phyloP scores from a whole-genome alignment of 2,113 vertebrate species.

The Urocolius indicus region DNA sequence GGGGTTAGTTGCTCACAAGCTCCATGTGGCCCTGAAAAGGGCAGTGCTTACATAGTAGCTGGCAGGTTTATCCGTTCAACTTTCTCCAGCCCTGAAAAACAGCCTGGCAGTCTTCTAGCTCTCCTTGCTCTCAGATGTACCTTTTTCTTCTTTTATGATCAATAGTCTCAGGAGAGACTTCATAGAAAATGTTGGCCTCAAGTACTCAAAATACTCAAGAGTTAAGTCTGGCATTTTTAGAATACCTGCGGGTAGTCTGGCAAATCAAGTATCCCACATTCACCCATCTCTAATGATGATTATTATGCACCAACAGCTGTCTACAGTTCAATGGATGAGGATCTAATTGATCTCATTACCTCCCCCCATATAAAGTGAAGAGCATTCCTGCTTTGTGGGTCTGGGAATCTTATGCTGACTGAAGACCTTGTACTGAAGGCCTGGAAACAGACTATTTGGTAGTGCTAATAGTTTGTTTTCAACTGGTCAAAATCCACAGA shows the following conservation, averaged over 20 bases:
- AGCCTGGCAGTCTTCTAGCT: neutral
- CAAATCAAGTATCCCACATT: constrained; percentile 72
- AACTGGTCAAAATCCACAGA: constrained; percentile 35
- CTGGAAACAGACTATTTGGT: neutral
- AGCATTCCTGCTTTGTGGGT: constrained; percentile 32
- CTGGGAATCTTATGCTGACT: constrained; percentile 24
- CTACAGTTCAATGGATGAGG: constrained; percentile 75
- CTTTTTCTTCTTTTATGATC: constrained; percentile 55
- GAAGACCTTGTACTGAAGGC: neutral
- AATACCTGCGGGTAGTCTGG: constrained; percentile 72
- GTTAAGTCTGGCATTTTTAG: constrained; percentile 64
- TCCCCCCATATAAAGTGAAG: constrained; percentile 74
- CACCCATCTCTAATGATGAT: constrained; percentile 75
- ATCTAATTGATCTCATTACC: constrained; percentile 84
- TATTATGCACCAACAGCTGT: constrained; percentile 80
- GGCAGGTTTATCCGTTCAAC: neutral
- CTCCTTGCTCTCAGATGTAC: constrained; percentile 11
- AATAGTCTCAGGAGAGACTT: constrained; percentile 23
- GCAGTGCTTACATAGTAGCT: neutral
- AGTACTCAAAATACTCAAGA: constrained; percentile 61
- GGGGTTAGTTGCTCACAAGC: neutral
- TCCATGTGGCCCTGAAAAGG: neutral
- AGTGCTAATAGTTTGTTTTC: constrained; percentile 6
- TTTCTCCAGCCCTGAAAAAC: constrained; percentile 10
- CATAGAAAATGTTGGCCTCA: constrained; percentile 55